phyloP scores from a whole-genome alignment of 2,797 vertebrate genomes.

The Ctenopoma multispine region DNA sequence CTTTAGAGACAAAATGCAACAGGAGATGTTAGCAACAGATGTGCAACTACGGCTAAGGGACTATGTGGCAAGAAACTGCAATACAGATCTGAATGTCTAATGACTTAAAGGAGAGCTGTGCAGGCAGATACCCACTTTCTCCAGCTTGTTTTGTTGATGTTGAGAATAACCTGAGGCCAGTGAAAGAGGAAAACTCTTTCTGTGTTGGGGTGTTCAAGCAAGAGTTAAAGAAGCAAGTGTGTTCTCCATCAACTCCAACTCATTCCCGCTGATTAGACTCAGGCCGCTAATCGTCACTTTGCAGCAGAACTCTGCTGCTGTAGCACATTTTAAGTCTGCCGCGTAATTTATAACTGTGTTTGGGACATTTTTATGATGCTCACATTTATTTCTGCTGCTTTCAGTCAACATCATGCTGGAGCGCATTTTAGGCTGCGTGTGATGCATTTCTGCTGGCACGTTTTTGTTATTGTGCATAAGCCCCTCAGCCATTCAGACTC shows the following conservation, averaged over 20 bases:
- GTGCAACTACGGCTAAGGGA: slow-evolving; percentile 4
- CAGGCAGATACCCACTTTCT: background rate
- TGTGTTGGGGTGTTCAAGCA: background rate
- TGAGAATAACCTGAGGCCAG: background rate
- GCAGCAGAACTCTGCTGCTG: slow-evolving; percentile 37
- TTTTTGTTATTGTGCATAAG: slow-evolving; percentile 26
- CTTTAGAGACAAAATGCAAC: background rate
- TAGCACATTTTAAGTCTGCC: slow-evolving; percentile 32
- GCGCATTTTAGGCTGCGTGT: slow-evolving; percentile 19
- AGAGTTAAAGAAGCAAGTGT: background rate
- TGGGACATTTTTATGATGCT: slow-evolving; percentile 51
- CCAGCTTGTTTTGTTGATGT: no score
- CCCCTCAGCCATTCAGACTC: slow-evolving; percentile 42
- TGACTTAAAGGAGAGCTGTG: background rate
- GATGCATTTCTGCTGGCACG: slow-evolving; percentile 41
- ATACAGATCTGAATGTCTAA: background rate
- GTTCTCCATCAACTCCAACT: slow-evolving; percentile 11
- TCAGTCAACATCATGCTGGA: slow-evolving; percentile 25
- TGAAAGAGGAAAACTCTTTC: background rate
- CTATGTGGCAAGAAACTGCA: background rate
- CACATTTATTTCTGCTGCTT: slow-evolving; percentile 42
- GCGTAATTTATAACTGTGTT: slow-evolving; percentile 37
- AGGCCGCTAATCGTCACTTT: slow-evolving; percentile 15
- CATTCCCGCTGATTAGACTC: slow-evolving; percentile 9
- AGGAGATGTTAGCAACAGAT: slow-evolving; percentile 7